Percentiles rank a stretch among this genome's conserved stretches.
Evolutionary conservation across 2,888 invertebrate species (phyloP).

Genomic region (Tiphia femorata): DNA sequence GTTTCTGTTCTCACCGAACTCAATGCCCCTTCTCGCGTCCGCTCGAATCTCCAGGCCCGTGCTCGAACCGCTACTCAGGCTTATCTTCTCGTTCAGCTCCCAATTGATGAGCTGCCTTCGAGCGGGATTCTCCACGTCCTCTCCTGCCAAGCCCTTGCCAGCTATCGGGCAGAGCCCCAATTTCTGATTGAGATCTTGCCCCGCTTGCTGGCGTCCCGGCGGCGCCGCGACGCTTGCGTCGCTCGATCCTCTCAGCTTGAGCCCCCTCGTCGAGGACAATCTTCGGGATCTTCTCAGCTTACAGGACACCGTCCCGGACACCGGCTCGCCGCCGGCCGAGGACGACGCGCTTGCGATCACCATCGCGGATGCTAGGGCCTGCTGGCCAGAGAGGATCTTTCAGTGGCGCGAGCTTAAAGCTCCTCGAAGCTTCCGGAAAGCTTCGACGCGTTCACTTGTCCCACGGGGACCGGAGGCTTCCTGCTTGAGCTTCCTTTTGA

Average conservation of each 20-base stretch:
- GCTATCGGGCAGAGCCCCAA: conserved; percentile 29
- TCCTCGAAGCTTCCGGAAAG: neutral
- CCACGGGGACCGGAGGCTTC: too few species aligned
- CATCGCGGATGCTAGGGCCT: conserved; percentile 26
- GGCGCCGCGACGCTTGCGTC: conserved; percentile 18
- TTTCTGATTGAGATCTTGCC: conserved; percentile 39
- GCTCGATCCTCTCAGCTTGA: conserved; percentile 30
- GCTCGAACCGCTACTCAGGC: conserved; percentile 62
- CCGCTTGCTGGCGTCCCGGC: conserved; percentile 19
- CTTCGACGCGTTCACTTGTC: neutral
- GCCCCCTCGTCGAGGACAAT: conserved; percentile 60
- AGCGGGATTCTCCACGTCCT: conserved; percentile 15
- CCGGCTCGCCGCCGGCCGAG: conserved; percentile 8
- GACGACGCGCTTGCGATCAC: conserved; percentile 34
- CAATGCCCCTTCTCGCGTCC: conserved; percentile 51
- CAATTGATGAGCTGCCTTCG: conserved; percentile 54
- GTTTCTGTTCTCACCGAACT: conserved; percentile 47
- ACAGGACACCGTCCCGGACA: conserved; percentile 23
- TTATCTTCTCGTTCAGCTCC: conserved; percentile 65
- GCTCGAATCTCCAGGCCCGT: conserved; percentile 53
- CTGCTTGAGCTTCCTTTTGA: too few species aligned
- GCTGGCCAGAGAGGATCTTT: neutral
- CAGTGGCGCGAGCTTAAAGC: neutral
- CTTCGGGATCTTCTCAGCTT: conserved; percentile 59
- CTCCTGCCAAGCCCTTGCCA: conserved; percentile 20